Percentiles rank a stretch among this genome's conserved stretches.
phyloP scores from a whole-genome alignment of 2,113 vertebrate species.

The Ctenomys sociabilis region DNA sequence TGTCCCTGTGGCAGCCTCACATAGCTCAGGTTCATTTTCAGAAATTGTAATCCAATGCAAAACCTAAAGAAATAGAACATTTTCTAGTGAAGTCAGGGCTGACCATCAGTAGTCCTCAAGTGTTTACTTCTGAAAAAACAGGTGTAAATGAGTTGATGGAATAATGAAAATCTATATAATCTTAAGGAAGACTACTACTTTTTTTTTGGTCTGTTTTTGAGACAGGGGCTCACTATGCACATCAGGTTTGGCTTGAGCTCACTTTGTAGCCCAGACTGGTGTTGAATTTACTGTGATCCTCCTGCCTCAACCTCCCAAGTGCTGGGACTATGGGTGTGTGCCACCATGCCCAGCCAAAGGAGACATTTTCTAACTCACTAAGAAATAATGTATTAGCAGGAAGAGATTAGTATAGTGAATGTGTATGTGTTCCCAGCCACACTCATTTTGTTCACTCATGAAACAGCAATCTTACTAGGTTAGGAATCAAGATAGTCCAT shows the following conservation, averaged over 20 bases:
- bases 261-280: too few species aligned
- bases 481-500: background rate
- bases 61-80: constrained; percentile 13
- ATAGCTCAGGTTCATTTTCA: background rate
- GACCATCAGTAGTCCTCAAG: constrained; percentile 3
- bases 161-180: constrained; percentile 24
- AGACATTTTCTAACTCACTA: constrained; percentile 26
- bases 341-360: background rate
- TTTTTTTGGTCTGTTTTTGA: background rate
- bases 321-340: too few species aligned
- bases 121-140: constrained; percentile 39
- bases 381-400: constrained; percentile 14
- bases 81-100: constrained; percentile 6
- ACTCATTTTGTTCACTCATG: background rate
- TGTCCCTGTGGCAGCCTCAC: background rate
- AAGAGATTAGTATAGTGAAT: background rate
- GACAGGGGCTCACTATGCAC: too few species aligned
- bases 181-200: background rate
- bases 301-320: too few species aligned
- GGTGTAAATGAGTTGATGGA: constrained; percentile 11
- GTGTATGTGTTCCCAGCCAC: background rate
- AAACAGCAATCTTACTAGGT: background rate
- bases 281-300: too few species aligned
- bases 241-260: too few species aligned
- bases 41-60: constrained; percentile 34